These are phyloP conservation scores for Heliothis peltigera DNA, from an alignment of 2,888 invertebrate genomes.

Conservation along the genomic window DNA sequence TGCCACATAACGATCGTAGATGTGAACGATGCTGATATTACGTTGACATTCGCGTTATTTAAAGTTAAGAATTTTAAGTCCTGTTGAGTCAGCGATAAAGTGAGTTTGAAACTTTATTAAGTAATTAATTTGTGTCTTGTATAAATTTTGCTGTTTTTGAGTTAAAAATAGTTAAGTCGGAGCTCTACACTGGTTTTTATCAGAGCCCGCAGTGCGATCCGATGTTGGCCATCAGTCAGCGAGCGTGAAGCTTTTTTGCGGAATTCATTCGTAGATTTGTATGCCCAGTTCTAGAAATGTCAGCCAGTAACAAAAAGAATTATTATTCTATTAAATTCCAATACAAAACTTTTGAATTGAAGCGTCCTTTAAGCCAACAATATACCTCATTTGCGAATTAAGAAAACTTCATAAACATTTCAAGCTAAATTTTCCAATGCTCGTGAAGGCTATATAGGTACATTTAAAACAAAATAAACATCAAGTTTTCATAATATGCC, in stretches of 20 bases:
- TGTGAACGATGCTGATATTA: neutral
- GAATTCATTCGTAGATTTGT: no score
- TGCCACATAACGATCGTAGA: no score
- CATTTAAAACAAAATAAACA: constrained; percentile 5
- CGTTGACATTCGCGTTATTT: constrained; percentile 3
- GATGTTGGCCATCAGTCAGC: neutral
- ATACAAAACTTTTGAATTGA: no score
- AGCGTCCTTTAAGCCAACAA: no score
- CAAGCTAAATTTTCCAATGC: neutral
- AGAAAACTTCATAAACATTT: no score
- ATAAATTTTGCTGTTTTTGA: constrained; percentile 1
- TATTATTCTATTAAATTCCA: no score
- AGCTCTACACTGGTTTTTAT: neutral
- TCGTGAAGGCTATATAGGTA: constrained; percentile 26
- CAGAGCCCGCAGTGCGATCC: neutral
- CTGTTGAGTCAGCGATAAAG: constrained; percentile 17
- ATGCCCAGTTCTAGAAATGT: no score
- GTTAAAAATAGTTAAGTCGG: neutral
- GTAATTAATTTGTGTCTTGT: constrained; percentile 11
- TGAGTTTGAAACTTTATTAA: constrained; percentile 10
- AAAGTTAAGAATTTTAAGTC: constrained; percentile 17
- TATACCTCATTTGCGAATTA: no score
- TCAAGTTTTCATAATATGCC: no score
- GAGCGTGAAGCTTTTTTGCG: neutral
- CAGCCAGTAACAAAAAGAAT: no score